Base-by-base conservation (phyloP, 2,797 vertebrate species). In the Eidolon dupreanum region DNA sequence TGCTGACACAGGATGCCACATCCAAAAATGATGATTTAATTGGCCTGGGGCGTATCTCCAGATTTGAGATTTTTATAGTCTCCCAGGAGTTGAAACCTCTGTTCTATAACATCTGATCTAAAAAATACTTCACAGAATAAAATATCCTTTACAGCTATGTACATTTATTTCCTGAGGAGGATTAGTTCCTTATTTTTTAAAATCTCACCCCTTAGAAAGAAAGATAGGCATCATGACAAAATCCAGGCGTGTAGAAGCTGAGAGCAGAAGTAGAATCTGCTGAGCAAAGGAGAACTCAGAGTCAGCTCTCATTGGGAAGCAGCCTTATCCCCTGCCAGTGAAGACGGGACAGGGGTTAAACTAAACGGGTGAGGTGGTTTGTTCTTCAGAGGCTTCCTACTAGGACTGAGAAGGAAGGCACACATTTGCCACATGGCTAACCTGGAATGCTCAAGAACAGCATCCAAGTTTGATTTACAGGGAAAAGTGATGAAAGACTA, bases 401-500 rank as follows among this genome's bases (percentile, higher is more conserved):
- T 22, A 17, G 2, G 3, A 2, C 41, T 49, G 28, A 33, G 1
- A 20, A 31, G 31, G 15, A 71, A 82, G 33, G 43, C 59, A 28
- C 9, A 22, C 22, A 16, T 71, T 66, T 68, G 38, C 28, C 46
- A 59, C 2, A 0, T 0, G 8, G 51, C 17, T 65, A 19, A 33
- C 41, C 24, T 28, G 22, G 41, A 13, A 51, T 55, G 41, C 74
- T 86, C 49, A 61, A 84, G 88, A 61, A 53, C 15, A 95, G 55
- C 49, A 89, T 92, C 36, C 16, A 55, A 5, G 10, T 68, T 92
- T 95, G 96, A 93, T 91, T 96, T 97, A 96, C 73, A 93, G 95
- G 92, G 28, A 83, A 95, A 87, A 59, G 28, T 5, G 61, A 81
- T 15, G 95, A 96, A 86, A 81, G 24, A 57, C 5, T 26, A 57